Conservation (phyloP, 2,888 invertebrate genomes). For the Lucinisca nassula region DNA sequence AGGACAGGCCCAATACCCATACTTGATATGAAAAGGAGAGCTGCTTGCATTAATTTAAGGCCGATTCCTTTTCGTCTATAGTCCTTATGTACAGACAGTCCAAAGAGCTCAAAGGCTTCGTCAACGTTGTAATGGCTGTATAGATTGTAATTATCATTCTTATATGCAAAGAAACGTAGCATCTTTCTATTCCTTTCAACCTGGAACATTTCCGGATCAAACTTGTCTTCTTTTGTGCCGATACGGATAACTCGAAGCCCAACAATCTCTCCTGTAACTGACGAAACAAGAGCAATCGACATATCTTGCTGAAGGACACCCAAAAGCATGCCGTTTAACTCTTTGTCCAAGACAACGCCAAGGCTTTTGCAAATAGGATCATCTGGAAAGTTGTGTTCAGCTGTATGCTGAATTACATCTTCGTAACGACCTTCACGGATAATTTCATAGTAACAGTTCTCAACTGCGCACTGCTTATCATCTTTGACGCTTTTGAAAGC, state of each 20-base stretch:
- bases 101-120: background rate
- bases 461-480: background rate
- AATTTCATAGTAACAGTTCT: background rate
- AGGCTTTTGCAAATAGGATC: background rate
- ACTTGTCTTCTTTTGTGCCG: background rate
- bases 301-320: background rate
- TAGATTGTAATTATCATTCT: background rate
- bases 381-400: background rate
- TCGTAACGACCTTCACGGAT: background rate
- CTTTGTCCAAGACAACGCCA: background rate
- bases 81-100: conserved; percentile 6
- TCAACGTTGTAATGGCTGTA: background rate
- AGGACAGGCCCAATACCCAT: background rate
- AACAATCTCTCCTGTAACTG: background rate
- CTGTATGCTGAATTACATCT: background rate
- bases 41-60: background rate
- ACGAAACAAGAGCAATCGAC: background rate
- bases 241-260: background rate
- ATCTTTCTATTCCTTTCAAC: background rate
- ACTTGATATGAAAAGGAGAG: background rate
- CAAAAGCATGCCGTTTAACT: background rate
- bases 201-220: background rate
- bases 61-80: conserved; percentile 8
- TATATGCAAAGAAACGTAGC: background rate
- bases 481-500: background rate